These are phyloP conservation scores for Protophormia terraenovae DNA, from an alignment of 2,888 invertebrate species.

Conservation along the genomic window DNA sequence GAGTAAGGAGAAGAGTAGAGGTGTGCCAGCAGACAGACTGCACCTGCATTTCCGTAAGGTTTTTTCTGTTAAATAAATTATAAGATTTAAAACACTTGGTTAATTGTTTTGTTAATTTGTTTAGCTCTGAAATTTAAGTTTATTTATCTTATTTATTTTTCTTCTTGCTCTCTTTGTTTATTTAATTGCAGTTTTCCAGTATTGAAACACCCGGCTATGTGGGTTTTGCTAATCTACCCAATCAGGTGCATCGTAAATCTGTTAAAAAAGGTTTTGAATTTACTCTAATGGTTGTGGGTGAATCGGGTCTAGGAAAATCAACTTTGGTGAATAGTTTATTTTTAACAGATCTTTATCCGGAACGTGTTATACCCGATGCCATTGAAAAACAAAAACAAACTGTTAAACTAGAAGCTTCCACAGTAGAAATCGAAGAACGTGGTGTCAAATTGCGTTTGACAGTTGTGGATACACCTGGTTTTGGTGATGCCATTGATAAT, in stretches of 20 bases:
- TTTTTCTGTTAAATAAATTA: neutral
- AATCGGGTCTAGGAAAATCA: constrained; percentile 96
- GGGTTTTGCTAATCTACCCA: constrained; percentile 92
- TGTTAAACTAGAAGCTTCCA: constrained; percentile 96
- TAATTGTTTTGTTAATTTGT: constrained; percentile 21
- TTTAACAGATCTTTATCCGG: constrained; percentile 96
- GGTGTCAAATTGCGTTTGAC: constrained; percentile 96
- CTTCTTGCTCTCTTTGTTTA: constrained; percentile 63
- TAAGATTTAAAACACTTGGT: constrained; percentile 24
- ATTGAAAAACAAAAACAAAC: constrained; percentile 96
- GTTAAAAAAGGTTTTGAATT: constrained; percentile 99
- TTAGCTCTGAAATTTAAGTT: too few relatives aligned
- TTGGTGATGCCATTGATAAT: constrained; percentile 97
- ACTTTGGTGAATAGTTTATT: constrained; percentile 97
- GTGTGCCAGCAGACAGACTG: constrained; percentile 17
- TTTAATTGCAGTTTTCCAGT: constrained; percentile 88
- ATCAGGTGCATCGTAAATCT: constrained; percentile 97
- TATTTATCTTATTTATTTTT: constrained; percentile 15
- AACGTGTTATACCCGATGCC: constrained; percentile 93
- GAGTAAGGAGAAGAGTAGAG: neutral
- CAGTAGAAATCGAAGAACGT: constrained; percentile 97
- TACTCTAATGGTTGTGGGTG: constrained; percentile 97
- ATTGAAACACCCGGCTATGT: constrained; percentile 93
- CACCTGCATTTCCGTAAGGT: constrained; percentile 49
- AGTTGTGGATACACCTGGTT: constrained; percentile 97